Base-by-base conservation (phyloP, 1,140 invertebrate genomes). In the Trichonephila clavipes region DNA sequence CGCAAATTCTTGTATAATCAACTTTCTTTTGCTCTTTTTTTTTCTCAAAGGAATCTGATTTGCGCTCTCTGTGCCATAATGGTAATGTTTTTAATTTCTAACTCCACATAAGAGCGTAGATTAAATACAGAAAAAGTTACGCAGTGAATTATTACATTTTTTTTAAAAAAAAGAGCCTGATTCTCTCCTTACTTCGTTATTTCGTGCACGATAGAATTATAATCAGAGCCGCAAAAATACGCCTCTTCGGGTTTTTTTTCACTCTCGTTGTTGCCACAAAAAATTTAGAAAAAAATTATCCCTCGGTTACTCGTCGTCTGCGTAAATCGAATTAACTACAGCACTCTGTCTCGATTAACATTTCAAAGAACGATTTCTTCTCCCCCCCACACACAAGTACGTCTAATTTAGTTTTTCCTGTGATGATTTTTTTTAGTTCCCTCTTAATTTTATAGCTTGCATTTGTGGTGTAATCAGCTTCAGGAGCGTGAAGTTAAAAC, bases 371-470 rank as follows among this genome's bases (percentile, higher is more conserved):
- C 66, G 62, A 72, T 69, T 89, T 83, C 44, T 83, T 16, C 19
- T 58, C 28, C 51, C 40, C 34, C 72, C 87, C n/a, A n/a, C 87
- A 44, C 64, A 14, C 87, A 21, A 19, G 40, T 16, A 24, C 62
- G 69, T 16, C 62, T 89, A 89, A 89, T 89, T 89, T 89, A 89
- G 87, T 69, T 89, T 66, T 72, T 87, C 87, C 40, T 89, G 87
- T 7, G 24, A 14, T 83, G 40, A 58, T 18, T 69, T 66, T 51
- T 62, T 66, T 44, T 58, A n/a, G 21, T 40, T 51, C 44, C 19
- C 21, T 40, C 28, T 89, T 51, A 44, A 64, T 69, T 72, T 44
- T 83, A 59, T n/a, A 58, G 82, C 82, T 83, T 34, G 18, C 72
- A 77, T 34, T 77, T 77, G 40, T 18, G 82, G 19, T 83, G 51